Base-by-base conservation (phyloP, 2,797 vertebrate genomes). In the Poliocrania exsul region DNA sequence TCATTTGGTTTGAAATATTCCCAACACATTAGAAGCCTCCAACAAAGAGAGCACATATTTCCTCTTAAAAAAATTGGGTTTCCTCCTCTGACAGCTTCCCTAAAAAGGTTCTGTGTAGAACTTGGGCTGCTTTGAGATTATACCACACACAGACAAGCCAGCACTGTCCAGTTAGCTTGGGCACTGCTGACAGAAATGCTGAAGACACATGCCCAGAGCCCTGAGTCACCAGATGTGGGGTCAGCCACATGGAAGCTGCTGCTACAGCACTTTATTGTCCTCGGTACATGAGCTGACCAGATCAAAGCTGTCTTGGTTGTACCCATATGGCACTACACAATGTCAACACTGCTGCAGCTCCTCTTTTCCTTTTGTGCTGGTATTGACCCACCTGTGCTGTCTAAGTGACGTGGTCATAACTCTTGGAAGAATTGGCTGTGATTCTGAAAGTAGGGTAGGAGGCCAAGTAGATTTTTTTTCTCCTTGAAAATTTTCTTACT, bases 251-350 rank as follows among this genome's bases (percentile, higher is more conserved):
- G 2, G 71, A 31, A 81, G 49, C 74, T 8, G 6, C 19, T 28
- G 53, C 61, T 38, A 4, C 26, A 31, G 57, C 29, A 23, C 17
- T 88, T 56, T 25, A 40, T 10, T 74, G 58, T 23, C 11, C 57
- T 33, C 42, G 60, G 29, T 37, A 18, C 29, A 1, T 8, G 24
- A 70, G 31, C 20, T 58, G 71, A 11, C 33, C 28, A 60, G 81
- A 31, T 60, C 31, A 61, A 29, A 56, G 42, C 37, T 72, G 20
- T 25, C 3, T 3, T 10, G 26, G 42, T 53, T 37, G 46, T 42
- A 6, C 23, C 21, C 2, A 0, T 51, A 11, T 29, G 23, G n/a
- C 16, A 35, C 29, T 66, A 23, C 5, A 11, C 14, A 61, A 0
- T 6, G 16, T 9, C 25, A 44, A 13, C 28, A 4, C 15, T 72